phyloP scores from a whole-genome alignment of 30 jellyfish, hydroid and myxozoan species.

The Hydra vulgaris region DNA sequence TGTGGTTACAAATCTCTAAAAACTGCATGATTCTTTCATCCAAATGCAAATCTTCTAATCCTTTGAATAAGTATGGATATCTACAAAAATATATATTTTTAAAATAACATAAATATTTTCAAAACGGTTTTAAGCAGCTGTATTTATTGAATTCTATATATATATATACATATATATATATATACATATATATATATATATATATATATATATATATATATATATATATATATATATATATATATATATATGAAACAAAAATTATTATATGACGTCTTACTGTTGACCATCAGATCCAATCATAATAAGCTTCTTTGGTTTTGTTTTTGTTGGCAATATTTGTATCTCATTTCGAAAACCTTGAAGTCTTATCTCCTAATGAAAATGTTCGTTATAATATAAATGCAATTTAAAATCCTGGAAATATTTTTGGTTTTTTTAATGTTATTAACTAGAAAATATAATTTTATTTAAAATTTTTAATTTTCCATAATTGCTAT shows the following conservation, averaged over 20 bases:
- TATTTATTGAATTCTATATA: too few relatives aligned
- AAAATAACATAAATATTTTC: too few relatives aligned
- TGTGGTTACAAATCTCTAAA: slow-evolving; percentile 87
- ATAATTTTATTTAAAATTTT: too few relatives aligned
- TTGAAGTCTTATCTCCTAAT: slow-evolving; percentile 47
- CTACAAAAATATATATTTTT: slow-evolving; percentile 16
- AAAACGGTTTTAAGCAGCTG: too few relatives aligned
- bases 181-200: too few relatives aligned
- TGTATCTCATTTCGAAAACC: slow-evolving; percentile 61
- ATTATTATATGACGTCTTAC: slow-evolving; percentile 22
- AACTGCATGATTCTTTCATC: slow-evolving; percentile 97
- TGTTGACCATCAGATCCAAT: slow-evolving; percentile 87
- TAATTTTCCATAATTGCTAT: too few relatives aligned
- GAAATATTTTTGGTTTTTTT: not conserved
- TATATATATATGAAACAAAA: too few relatives aligned
- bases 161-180: too few relatives aligned
- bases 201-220: too few relatives aligned
- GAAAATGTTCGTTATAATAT: not conserved
- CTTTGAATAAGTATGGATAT: slow-evolving; percentile 90
- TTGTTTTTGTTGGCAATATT: slow-evolving; percentile 93
- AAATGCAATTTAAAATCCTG: not conserved
- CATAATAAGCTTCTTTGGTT: slow-evolving; percentile 91
- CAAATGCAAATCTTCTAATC: slow-evolving; percentile 91
- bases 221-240: too few relatives aligned
- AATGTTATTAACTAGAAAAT: not conserved